Evolutionary conservation across 2,888 invertebrate species (phyloP), one percentile per base, ranked within the genome.

Genomic region (Antheraea yamamai): DNA sequence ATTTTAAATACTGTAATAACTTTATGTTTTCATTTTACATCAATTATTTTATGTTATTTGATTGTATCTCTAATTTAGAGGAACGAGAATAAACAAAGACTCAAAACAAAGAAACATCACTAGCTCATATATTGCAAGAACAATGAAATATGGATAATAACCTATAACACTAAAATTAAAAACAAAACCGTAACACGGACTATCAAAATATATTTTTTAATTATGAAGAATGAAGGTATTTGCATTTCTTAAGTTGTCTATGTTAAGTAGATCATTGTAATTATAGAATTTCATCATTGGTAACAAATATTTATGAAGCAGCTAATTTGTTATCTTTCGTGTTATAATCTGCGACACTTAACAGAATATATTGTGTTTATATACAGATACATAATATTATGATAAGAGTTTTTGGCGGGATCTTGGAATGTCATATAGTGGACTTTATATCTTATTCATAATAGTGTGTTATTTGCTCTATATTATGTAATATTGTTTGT

Each of bases 321-420:
- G 0, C 61, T 47, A 72, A 51, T 47, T 47, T 26, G n/a, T 72
- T 72, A n/a, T 72, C 51, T 51, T 51, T 72, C 47, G n/a, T 72
- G 51, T 16, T 20, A 47, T 47, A 47, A 47, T 47, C 47, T 47
- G 47, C 47, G 12, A 12, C 47, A 47, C 47, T 47, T 47, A 47
- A 47, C 47, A 12, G 10, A 47, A 47, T 47, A 47, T 47, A 47
- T 47, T 10, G 47, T 47, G 47, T 47, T 47, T 47, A 47, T 47
- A 47, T 47, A 39, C 39, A 39, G 39, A 39, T 39, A 39, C 6
- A 39, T 39, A 39, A 39, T 39, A 39, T 39, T 10, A 30, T 30
- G 30, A 30, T 30, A 30, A 30, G 30, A 30, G 30, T 30, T 39
- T 39, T 39, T 39, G 35, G 35, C 35, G 35, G 35, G 35, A 39